Base-by-base conservation (phyloP, 2,888 invertebrate genomes). In the Drosophila paranaensis region DNA sequence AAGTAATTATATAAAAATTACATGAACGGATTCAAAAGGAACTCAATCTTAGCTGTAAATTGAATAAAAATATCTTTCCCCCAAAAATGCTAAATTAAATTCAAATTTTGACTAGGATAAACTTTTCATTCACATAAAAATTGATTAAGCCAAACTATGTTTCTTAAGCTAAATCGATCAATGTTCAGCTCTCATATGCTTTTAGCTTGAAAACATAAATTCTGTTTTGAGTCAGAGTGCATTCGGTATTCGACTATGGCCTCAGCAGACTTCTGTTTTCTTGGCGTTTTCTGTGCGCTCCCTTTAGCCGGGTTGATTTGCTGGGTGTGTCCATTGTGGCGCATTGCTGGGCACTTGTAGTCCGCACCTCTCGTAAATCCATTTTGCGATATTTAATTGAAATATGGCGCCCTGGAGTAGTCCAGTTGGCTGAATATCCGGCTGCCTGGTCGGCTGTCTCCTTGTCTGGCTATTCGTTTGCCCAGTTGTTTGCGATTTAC, bases 321-420 rank as follows among this genome's bases (percentile, higher is more conserved):
- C 27, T 65, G 77, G 60, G 63, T 56, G 66, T 71, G 63, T 39
- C 57, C 48, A 33, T 33, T 57, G 39, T 20, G 50, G 37, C 46
- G 46, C 55, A 48, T 62, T 63, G 46, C 42, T 66, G 30, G 46
- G 39, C 60, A 51, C 57, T 66, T 54, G 50, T 50, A 48, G 37
- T 60, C 48, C 61, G 60, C 70, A 53, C 48, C 79, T 78, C 75
- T 73, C 72, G 82, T 88, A 84, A 88, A 85, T 85, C 82, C 85
- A 85, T 85, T 89, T 84, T 51, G 75, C 72, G 73, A 54, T 70
- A 60, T 85, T 86, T 86, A 88, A 86, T 89, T 89, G 85, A 89
- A 89, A 88, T 89, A 89, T 88, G 86, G 77, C 67, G 73, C 83
- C 62, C 60, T 30, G 46, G 46, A 58, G 67, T 57, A 57, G 66